Base-by-base conservation (phyloP, 2,888 invertebrate genomes). In the Leucophenga montana region DNA sequence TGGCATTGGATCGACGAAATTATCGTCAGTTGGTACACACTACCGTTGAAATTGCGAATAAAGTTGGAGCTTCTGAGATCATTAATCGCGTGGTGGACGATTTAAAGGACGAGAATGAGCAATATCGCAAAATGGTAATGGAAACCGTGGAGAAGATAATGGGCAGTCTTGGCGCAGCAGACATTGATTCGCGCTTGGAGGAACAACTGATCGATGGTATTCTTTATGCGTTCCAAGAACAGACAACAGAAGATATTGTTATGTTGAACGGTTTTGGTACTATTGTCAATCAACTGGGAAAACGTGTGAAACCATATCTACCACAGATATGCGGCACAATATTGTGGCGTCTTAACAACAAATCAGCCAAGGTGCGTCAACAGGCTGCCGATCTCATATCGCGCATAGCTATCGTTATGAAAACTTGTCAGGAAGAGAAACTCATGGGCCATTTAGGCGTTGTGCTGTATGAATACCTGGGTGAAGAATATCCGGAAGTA, bases 241-340 rank as follows among this genome's bases (percentile, higher is more conserved):
- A 99, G 90, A 99, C 99, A 2, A 98, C 98, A 14, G 99, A 99
- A 93, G 99, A 99, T 89, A 98, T 98, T 14, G 99, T 99, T 1
- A 99, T 99, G 98, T 90, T 99, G 79, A 99, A 99, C 88, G 99
- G 99, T 53, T 99, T 99, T 87, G 99, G 99, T 70, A 98, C 99
- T 0, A 98, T 99, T 75, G 99, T 99, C 11, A 98, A 98, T 87
- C 97, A 98, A 78, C 90, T 99, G 69, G 98, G 97, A 8, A 98
- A 98, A 89, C 92, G 99, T 50, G 98, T 99, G 5, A 99, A 99
- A 89, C 97, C 99, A 0, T 99, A 99, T 88, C 90, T 99, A 81
- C 99, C 99, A 0, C 99, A 99, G 90, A 99, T 99, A 86, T 99
- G 99, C 87, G 99, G 99, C 92, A 99, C 99, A 1, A 99, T 99